A percentile compares a stretch with the other conserved stretches of the same genome.
These are phyloP conservation scores for Bothrops jararaca DNA, from an alignment of 2,113 vertebrate species.

Conservation along the genomic window DNA sequence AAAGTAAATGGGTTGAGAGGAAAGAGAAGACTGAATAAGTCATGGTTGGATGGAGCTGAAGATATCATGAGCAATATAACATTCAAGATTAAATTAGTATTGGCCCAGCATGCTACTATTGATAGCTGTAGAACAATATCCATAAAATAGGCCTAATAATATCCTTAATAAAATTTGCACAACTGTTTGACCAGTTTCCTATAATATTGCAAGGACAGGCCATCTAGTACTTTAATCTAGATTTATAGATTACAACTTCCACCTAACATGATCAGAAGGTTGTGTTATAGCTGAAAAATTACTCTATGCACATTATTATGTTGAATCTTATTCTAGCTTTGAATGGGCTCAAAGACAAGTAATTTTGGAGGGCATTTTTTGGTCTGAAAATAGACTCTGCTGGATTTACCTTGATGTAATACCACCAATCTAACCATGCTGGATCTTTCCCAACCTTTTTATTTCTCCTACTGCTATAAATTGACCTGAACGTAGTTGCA, in stretches of 20 bases:
- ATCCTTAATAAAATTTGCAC: not conserved
- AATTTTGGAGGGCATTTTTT: not conserved
- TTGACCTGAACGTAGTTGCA: not conserved
- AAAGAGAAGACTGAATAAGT: not conserved
- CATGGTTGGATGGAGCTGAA: not conserved
- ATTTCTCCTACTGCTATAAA: not conserved
- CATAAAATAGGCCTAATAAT: not conserved
- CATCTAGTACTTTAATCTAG: not conserved
- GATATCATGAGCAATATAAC: not conserved
- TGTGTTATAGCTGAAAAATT: not conserved
- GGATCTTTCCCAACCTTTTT: not conserved
- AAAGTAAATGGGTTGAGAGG: not conserved
- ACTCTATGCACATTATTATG: not conserved
- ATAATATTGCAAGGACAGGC: not conserved
- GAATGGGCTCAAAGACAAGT: not conserved
- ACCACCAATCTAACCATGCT: not conserved
- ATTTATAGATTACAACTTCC: not conserved
- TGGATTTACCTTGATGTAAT: not conserved
- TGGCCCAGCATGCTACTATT: not conserved
- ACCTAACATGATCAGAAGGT: not conserved
- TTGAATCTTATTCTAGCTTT: not conserved
- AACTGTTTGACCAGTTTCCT: not conserved
- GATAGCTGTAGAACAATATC: not conserved
- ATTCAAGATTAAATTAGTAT: not conserved
- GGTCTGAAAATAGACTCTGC: not conserved